Conservation (phyloP, 2,113 vertebrate genomes). For the Brachypteracias leptosomus region DNA sequence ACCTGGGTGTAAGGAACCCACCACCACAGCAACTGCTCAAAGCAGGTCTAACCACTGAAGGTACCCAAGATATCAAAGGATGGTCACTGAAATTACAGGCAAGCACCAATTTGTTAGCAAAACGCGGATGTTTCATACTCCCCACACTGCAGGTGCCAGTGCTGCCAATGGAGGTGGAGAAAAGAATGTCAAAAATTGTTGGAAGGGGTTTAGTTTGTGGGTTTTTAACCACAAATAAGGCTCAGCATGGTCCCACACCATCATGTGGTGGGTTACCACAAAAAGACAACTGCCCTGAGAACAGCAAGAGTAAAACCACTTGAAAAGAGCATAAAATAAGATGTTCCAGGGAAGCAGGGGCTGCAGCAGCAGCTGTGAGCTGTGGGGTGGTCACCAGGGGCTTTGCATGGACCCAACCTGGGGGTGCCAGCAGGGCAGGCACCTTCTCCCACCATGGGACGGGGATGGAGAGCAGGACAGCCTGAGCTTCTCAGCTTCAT, state of each 20-base stretch:
- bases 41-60: not conserved
- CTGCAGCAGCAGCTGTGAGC: too few relatives aligned
- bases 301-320: not conserved
- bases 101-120: not conserved
- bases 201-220: not conserved
- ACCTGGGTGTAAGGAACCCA: not conserved
- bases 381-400: too few relatives aligned
- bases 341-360: too few relatives aligned
- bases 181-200: not conserved
- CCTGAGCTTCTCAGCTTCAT: not conserved
- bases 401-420: not conserved
- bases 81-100: not conserved
- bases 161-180: not conserved
- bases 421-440: too few relatives aligned
- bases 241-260: not conserved
- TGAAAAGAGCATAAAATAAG: not conserved
- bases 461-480: not conserved
- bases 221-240: not conserved
- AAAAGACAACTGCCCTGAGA: not conserved
- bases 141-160: accelerated
- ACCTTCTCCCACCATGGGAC: not conserved
- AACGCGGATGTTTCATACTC: accelerated
- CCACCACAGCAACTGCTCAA: not conserved
- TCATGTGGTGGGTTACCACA: accelerated
- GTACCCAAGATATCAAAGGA: not conserved